Evolutionary conservation across 1,140 invertebrate species (phyloP).

Genomic region (Bombus fervidus): DNA sequence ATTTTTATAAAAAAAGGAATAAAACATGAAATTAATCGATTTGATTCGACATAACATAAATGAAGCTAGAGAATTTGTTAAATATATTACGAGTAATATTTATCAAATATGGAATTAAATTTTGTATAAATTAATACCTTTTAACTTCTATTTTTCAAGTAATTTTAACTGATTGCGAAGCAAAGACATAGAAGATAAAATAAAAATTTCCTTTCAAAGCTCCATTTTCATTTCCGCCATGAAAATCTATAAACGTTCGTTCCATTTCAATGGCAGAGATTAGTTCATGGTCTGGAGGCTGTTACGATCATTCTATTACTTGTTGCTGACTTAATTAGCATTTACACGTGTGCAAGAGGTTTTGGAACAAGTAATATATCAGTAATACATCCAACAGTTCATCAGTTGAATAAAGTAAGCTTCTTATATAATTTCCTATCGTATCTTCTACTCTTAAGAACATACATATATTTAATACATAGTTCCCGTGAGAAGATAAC

Average conservation of each 20-base stretch:
- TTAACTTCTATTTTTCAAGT: not conserved
- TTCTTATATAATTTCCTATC: slow-evolving; percentile 2
- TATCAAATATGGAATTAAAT: no score
- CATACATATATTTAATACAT: no score
- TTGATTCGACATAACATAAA: no score
- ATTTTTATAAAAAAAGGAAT: no score
- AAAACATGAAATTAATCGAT: no score
- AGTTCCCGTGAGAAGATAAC: no score
- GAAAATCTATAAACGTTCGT: not conserved
- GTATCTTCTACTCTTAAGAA: not conserved
- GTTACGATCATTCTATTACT: not conserved
- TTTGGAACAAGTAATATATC: not conserved
- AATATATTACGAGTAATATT: no score
- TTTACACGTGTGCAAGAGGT: not conserved
- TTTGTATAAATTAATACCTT: not conserved
- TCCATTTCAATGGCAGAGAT: not conserved
- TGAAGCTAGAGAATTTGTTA: no score
- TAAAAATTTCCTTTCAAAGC: not conserved
- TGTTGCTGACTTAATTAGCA: not conserved
- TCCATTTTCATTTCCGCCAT: not conserved
- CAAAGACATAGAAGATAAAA: not conserved
- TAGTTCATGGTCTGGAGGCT: not conserved
- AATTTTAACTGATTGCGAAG: not conserved
- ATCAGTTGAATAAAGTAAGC: slow-evolving; percentile 4
- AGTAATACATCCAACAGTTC: not conserved